These are phyloP conservation scores for Cyprinus carpio DNA, from an alignment of 2,113 vertebrate species.

Conservation along the genomic window DNA sequence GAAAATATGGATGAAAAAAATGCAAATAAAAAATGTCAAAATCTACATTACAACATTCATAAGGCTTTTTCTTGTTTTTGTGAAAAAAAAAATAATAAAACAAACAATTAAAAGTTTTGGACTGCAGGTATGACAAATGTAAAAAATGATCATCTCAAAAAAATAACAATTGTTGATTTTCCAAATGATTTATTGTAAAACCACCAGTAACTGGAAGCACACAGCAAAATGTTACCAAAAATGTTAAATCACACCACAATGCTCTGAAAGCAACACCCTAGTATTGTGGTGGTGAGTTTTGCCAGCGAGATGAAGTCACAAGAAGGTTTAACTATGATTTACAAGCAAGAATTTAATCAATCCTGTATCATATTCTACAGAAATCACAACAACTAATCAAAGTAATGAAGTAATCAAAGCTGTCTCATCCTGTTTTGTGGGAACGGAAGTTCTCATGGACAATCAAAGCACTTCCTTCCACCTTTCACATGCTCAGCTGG, in stretches of 20 bases:
- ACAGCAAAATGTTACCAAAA: background rate
- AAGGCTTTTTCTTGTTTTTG: no score
- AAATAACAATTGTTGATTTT: conserved; percentile 2
- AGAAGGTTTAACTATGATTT: background rate
- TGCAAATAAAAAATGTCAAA: no score
- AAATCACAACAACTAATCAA: conserved; percentile 3
- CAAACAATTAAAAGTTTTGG: no score
- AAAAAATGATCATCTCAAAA: no score
- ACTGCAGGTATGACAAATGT: background rate
- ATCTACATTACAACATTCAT: background rate
- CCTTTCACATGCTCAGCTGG: background rate
- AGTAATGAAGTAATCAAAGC: background rate
- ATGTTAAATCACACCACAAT: background rate
- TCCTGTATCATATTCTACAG: background rate
- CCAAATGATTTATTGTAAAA: background rate
- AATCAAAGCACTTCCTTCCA: conserved; percentile 34
- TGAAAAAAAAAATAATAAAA: no score
- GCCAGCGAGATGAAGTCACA: background rate
- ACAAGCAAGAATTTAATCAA: background rate
- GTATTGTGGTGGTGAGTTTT: background rate
- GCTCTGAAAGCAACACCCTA: background rate
- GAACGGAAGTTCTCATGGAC: background rate
- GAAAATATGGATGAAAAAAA: background rate
- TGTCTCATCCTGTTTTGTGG: conserved; percentile 1
- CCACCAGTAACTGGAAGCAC: background rate